Percentiles rank a stretch among this genome's conserved stretches.
These are phyloP conservation scores for Limnephilus lunatus DNA, from an alignment of 2,888 invertebrate genomes.

Conservation along the genomic window DNA sequence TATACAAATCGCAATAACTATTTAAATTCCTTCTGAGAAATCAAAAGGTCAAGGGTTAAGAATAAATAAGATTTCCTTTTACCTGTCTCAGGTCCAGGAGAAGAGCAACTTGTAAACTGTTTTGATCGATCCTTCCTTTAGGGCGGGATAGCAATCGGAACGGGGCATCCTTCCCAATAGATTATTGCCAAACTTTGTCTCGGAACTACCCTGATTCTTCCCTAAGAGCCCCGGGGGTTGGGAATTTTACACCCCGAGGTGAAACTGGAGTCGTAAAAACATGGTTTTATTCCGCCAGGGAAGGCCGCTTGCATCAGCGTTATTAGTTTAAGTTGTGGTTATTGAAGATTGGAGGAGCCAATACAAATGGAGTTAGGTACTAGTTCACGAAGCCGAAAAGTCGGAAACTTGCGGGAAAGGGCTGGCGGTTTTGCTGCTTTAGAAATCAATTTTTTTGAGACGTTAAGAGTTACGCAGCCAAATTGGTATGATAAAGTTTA, in stretches of 20 bases:
- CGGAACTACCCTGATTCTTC: background rate
- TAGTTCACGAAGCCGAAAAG: background rate
- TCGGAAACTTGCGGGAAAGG: background rate
- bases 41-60: background rate
- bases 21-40: background rate
- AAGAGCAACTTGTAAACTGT: constrained; percentile 4
- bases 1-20: background rate
- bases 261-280: background rate
- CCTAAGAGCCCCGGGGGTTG: background rate
- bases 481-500: no score
- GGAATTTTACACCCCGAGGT: background rate
- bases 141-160: constrained; percentile 18
- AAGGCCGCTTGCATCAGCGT: background rate
- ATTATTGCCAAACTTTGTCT: constrained; percentile 27
- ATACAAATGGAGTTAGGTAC: background rate
- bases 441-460: no score
- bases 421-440: background rate
- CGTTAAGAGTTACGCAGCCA: no score
- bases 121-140: constrained; percentile 19
- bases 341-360: background rate
- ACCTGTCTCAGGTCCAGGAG: background rate
- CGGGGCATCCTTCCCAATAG: constrained; percentile 17
- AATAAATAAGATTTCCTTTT: background rate
- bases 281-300: background rate
- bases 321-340: background rate